These are phyloP conservation scores for Axinella damicornis DNA, from an alignment of 37 sponge, comb jelly and placozoan species.

Conservation along the genomic window DNA sequence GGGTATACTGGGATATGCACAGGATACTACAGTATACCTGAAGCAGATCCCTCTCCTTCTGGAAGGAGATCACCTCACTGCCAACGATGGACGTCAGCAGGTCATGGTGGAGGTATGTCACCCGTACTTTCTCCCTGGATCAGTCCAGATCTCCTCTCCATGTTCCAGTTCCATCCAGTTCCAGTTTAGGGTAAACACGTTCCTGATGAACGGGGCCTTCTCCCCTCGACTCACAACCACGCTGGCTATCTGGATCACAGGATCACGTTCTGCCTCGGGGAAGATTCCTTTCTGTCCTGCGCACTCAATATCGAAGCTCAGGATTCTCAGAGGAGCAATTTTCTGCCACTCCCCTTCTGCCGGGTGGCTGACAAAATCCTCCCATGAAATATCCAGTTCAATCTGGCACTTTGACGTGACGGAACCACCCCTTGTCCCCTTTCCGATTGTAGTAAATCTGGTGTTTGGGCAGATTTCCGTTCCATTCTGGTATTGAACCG, in stretches of 20 bases:
- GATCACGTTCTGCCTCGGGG: slow-evolving; percentile 92
- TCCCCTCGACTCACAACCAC: slow-evolving; percentile 89
- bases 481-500: neutral
- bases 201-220: slow-evolving; percentile 87
- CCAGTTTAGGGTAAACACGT: slow-evolving; percentile 86
- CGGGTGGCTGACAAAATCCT: slow-evolving; percentile 79
- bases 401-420: slow-evolving; percentile 82
- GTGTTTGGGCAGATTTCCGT: neutral
- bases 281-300: slow-evolving; percentile 93
- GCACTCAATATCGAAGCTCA: slow-evolving; percentile 99
- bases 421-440: neutral
- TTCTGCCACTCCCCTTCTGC: slow-evolving; percentile 93
- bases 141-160: slow-evolving; percentile 70
- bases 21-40: slow-evolving; percentile 50
- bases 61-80: slow-evolving; percentile 82
- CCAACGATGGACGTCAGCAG: slow-evolving; percentile 91
- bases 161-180: slow-evolving; percentile 80
- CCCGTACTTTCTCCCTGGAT: slow-evolving; percentile 33
- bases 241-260: slow-evolving; percentile 98
- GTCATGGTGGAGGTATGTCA: neutral
- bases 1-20: too few species aligned
- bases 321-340: slow-evolving; percentile 90
- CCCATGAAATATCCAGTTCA: slow-evolving; percentile 88
- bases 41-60: slow-evolving; percentile 72
- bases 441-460: slow-evolving; percentile 29